These are phyloP conservation scores for Rhynchotus rufescens DNA, from an alignment of 2,797 vertebrate species.

Conservation along the genomic window DNA sequence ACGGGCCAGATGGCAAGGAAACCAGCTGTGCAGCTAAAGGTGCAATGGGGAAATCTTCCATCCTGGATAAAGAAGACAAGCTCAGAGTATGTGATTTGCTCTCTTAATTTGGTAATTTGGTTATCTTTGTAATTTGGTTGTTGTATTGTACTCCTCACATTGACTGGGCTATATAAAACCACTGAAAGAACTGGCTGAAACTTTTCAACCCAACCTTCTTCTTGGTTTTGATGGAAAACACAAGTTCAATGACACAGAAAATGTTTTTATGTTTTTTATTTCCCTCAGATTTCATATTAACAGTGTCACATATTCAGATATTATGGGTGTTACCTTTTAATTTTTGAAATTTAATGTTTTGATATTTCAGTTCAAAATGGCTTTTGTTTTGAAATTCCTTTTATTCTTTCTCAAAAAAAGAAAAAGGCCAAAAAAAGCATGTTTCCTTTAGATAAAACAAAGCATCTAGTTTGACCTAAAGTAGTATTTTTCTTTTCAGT, in stretches of 20 bases:
- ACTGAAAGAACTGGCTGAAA: neutral
- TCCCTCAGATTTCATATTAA: neutral
- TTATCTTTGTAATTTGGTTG: too few relatives aligned
- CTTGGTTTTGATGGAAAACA: neutral
- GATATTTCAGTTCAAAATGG: neutral
- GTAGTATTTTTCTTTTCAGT: neutral
- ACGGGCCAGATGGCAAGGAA: constrained; percentile 10
- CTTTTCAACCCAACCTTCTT: neutral
- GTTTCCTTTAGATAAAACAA: neutral
- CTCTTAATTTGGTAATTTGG: too few relatives aligned
- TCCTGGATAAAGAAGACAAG: constrained; percentile 28
- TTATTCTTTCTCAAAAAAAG: neutral
- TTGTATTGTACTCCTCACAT: neutral
- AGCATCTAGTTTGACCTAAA: neutral
- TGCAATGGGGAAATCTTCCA: constrained; percentile 38
- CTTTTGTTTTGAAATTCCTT: neutral
- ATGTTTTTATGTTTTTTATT: neutral
- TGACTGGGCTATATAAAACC: neutral
- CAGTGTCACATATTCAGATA: too few relatives aligned
- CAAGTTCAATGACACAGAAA: neutral
- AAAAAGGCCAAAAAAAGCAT: neutral
- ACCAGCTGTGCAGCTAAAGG: constrained; percentile 34
- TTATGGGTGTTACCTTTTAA: neutral
- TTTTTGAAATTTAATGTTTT: neutral
- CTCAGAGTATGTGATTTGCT: neutral